Evolutionary conservation across 1,140 invertebrate genomes (phyloP).

Genomic region (Propsilocerus akamusi): DNA sequence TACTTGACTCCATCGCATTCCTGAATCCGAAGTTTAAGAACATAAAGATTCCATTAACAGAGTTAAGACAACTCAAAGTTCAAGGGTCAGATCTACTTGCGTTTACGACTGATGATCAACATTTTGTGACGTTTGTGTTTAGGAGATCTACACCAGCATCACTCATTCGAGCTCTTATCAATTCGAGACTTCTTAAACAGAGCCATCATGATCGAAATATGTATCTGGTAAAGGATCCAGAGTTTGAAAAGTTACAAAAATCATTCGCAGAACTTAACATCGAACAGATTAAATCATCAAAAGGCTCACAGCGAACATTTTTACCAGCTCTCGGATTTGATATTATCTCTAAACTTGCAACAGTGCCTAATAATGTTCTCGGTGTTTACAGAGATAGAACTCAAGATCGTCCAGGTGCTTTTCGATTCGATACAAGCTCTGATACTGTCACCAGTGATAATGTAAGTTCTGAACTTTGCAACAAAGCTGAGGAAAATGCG

Average conservation of each 20-base stretch:
- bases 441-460: background rate
- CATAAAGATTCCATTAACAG: background rate
- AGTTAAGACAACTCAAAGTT: background rate
- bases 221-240: slow-evolving; percentile 42
- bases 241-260: slow-evolving; percentile 48
- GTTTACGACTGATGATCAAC: background rate
- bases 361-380: slow-evolving; percentile 12
- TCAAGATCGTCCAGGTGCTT: slow-evolving; percentile 8
- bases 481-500: slow-evolving; percentile 6
- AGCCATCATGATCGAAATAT: slow-evolving; percentile 42
- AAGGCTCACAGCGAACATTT: slow-evolving; percentile 25
- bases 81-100: background rate
- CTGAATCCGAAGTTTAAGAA: background rate
- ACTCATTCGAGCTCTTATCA: slow-evolving; percentile 8
- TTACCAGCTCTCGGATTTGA: slow-evolving; percentile 61
- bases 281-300: slow-evolving; percentile 16
- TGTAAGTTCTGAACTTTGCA: slow-evolving; percentile 2
- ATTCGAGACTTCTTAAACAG: slow-evolving; percentile 40
- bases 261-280: slow-evolving; percentile 74
- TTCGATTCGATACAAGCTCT: background rate
- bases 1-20: background rate
- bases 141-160: slow-evolving; percentile 30
- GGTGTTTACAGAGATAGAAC: slow-evolving; percentile 14
- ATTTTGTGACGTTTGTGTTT: slow-evolving; percentile 42
- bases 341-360: slow-evolving; percentile 19